A percentile compares a stretch with the other conserved stretches of the same genome.
These are phyloP conservation scores for Knipowitschia caucasica DNA, from an alignment of 2,797 vertebrate species.

Conservation along the genomic window DNA sequence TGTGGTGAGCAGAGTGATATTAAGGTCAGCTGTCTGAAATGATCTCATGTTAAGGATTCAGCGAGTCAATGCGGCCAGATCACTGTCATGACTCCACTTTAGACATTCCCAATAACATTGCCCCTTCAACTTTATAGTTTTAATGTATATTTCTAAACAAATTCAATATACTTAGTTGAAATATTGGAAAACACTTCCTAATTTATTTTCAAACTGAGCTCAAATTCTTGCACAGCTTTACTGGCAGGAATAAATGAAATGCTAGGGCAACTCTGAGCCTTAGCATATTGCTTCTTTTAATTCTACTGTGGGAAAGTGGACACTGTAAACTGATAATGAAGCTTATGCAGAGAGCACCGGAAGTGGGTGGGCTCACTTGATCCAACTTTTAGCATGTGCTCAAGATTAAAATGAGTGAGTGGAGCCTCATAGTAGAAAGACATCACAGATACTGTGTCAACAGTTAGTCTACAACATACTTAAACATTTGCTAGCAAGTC, in stretches of 20 bases:
- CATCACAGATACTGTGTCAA: conserved; percentile 25
- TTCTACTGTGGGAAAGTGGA: conserved; percentile 58
- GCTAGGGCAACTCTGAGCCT: conserved; percentile 40
- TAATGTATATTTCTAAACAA: neutral
- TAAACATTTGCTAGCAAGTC: conserved; percentile 24
- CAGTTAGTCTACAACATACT: conserved; percentile 22
- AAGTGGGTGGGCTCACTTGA: conserved; percentile 58
- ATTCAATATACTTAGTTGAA: neutral
- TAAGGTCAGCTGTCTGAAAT: conserved; percentile 82
- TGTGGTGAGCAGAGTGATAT: conserved; percentile 68
- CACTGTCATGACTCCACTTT: conserved; percentile 76
- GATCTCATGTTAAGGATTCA: conserved; percentile 80
- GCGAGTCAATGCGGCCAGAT: conserved; percentile 77
- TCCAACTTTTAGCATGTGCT: conserved; percentile 43
- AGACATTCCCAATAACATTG: conserved; percentile 68
- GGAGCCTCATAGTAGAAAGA: conserved; percentile 23
- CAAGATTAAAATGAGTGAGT: conserved; percentile 39
- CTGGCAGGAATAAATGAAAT: conserved; percentile 35
- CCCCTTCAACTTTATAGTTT: conserved; percentile 53
- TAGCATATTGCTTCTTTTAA: conserved; percentile 57
- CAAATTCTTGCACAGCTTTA: conserved; percentile 45
- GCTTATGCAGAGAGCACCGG: conserved; percentile 62
- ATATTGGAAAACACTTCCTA: neutral
- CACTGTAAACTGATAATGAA: conserved; percentile 71
- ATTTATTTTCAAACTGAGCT: conserved; percentile 21